Evolutionary conservation across 1,140 invertebrate species (phyloP).

Genomic region (Bombus sibiricus): DNA sequence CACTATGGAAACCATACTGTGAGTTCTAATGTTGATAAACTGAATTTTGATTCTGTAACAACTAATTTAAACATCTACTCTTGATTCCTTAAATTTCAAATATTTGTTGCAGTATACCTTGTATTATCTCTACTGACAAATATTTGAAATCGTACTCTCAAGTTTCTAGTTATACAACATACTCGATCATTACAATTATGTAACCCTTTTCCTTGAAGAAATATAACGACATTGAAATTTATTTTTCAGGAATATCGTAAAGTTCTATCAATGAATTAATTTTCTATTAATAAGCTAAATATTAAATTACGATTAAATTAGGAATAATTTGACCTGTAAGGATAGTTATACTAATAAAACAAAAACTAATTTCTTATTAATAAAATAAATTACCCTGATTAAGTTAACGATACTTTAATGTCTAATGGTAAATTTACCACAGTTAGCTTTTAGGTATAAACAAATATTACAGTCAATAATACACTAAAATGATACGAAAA

Average conservation of each 20-base stretch:
- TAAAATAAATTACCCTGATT: neutral
- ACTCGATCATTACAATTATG: neutral
- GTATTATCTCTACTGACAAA: neutral
- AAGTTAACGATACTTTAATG: neutral
- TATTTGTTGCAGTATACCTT: neutral
- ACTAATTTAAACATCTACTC: neutral
- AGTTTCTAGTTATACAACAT: neutral
- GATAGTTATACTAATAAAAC: neutral
- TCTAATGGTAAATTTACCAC: neutral
- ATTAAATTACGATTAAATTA: neutral
- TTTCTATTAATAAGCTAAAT: neutral
- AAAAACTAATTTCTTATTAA: neutral
- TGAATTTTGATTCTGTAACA: neutral
- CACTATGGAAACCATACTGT: no score
- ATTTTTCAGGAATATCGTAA: neutral
- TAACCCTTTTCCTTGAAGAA: neutral
- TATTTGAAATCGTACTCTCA: neutral
- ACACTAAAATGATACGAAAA: neutral
- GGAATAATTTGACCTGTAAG: neutral
- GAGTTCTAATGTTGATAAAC: no score
- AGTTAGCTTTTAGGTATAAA: no score
- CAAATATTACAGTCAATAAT: neutral
- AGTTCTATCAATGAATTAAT: neutral
- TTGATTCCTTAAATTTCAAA: neutral
- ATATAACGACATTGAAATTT: neutral